Percentiles rank a stretch among this genome's conserved stretches.
phyloP scores from a whole-genome alignment of 2,113 vertebrate species.

The Calidris pygmaea region DNA sequence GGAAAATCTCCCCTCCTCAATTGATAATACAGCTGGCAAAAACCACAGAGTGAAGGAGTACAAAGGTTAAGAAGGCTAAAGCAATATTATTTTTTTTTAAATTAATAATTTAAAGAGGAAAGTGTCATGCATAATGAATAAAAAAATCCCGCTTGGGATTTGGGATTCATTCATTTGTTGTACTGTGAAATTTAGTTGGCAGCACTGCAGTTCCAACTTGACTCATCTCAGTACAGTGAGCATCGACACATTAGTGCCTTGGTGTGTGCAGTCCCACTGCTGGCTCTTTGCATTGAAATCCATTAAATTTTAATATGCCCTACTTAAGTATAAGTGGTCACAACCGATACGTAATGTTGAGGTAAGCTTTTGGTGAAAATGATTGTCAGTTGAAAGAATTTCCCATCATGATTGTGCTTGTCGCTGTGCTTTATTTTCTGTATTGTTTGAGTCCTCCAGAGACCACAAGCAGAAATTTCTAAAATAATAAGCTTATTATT shows the following conservation, averaged over 20 bases:
- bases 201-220: conserved; percentile 38
- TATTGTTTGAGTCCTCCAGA: conserved; percentile 8
- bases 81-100: neutral
- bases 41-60: conserved; percentile 14
- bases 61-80: conserved; percentile 67
- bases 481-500: neutral
- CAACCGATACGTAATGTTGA: conserved; percentile 73
- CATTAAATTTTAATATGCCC: conserved; percentile 76
- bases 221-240: conserved; percentile 64
- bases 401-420: conserved; percentile 45
- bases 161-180: conserved; percentile 70
- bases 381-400: conserved; percentile 51
- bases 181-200: conserved; percentile 56
- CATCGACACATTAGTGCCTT: conserved; percentile 70
- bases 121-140: conserved; percentile 78
- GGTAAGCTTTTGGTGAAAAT: conserved; percentile 67
- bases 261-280: conserved; percentile 39
- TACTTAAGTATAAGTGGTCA: conserved; percentile 72
- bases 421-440: conserved; percentile 48
- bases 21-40: conserved; percentile 50
- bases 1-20: neutral
- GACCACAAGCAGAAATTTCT: neutral
- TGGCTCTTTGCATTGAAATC: conserved; percentile 50
- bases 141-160: conserved; percentile 45
- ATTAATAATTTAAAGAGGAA: conserved; percentile 77